Evolutionary conservation across 2,113 vertebrate genomes (phyloP).

Genomic region (Vombatus ursinus): DNA sequence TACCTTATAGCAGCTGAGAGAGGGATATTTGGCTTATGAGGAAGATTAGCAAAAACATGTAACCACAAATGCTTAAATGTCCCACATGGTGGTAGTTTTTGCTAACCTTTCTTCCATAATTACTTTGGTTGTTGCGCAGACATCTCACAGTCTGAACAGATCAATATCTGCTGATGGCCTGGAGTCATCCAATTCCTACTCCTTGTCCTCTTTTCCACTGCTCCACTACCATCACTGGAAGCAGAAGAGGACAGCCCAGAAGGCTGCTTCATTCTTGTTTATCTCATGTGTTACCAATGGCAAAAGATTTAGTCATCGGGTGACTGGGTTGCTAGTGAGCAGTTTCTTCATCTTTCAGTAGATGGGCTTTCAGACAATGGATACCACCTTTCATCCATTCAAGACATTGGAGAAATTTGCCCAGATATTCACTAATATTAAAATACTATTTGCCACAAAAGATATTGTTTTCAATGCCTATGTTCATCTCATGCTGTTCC

Average conservation of each 20-base stretch:
- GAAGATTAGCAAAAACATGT: not conserved
- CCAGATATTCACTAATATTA: not conserved
- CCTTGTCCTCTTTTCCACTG: not conserved
- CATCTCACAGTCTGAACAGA: not conserved
- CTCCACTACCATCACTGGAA: not conserved
- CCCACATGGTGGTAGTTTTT: not conserved
- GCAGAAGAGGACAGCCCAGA: not conserved
- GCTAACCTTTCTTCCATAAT: not conserved
- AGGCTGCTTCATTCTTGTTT: not conserved
- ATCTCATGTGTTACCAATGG: not conserved
- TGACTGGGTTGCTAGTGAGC: not conserved
- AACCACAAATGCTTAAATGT: not conserved
- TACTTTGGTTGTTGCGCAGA: not conserved
- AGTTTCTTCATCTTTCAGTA: not conserved
- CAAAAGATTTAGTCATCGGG: not conserved
- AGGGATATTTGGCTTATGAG: not conserved
- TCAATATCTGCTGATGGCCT: not conserved
- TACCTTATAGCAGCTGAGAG: not conserved
- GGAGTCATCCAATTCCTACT: not conserved
- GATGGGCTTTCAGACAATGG: not conserved
- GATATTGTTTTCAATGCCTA: not conserved
- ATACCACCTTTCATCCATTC: not conserved
- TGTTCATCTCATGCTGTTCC: not conserved
- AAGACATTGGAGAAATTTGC: not conserved
- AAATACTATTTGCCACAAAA: not conserved